Evolutionary conservation across 2,113 vertebrate species (phyloP).

Genomic region (Pterocles orientalis): DNA sequence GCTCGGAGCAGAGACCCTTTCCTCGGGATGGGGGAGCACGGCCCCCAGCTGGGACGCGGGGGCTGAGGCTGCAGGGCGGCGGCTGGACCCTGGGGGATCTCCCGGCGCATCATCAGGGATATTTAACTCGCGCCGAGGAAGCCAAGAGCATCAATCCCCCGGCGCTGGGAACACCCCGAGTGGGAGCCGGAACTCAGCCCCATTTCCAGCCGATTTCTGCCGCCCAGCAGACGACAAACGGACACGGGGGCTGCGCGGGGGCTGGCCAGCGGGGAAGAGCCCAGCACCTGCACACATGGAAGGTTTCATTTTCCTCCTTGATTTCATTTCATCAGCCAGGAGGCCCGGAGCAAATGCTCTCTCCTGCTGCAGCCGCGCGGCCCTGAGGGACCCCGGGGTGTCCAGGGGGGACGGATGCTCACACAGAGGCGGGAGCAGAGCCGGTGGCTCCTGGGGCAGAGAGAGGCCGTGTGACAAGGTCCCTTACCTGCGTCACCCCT

Average conservation of each 20-base stretch:
- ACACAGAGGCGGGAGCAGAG: background rate
- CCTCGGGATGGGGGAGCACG: no score
- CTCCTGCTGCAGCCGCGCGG: background rate
- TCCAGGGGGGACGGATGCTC: background rate
- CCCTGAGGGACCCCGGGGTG: background rate
- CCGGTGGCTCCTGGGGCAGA: background rate
- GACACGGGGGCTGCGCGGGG: background rate
- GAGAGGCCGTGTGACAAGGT: fast-evolving
- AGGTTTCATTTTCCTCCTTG: background rate
- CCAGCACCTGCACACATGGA: fast-evolving
- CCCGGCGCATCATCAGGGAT: background rate
- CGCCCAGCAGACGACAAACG: background rate
- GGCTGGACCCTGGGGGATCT: background rate
- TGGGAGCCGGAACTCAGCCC: background rate
- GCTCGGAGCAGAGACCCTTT: no score
- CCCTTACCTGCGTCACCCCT: background rate
- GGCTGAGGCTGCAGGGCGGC: background rate
- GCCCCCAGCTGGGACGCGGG: background rate
- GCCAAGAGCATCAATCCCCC: background rate
- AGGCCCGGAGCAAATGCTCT: background rate
- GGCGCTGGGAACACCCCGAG: constrained; percentile 4
- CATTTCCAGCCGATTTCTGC: background rate
- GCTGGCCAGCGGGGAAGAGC: background rate
- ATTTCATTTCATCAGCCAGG: background rate
- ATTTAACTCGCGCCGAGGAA: background rate